Evolutionary conservation across 23 tunicate species (phyloP).

Genomic region (Ciona savignyi): DNA sequence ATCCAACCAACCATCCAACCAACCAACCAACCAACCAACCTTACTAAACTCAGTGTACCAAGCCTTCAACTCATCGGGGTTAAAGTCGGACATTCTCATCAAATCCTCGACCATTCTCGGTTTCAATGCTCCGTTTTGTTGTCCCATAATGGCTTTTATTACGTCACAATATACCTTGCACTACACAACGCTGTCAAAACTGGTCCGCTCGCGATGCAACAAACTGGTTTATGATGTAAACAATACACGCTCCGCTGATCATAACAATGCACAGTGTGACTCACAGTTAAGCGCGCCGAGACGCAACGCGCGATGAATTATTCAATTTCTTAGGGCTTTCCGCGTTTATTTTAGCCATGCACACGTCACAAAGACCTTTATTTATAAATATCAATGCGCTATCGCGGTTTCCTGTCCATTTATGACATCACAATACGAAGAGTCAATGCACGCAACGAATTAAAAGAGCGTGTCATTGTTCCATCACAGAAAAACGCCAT

Average conservation of each 20-base stretch:
- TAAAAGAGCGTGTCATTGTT: no score
- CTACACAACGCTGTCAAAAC: no score
- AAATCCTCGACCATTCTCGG: slow-evolving; percentile 65
- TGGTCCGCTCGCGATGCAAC: no score
- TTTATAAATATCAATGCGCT: background rate
- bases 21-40: slow-evolving; percentile 12
- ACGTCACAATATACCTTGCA: background rate
- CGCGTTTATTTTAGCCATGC: background rate
- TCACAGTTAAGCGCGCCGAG: background rate
- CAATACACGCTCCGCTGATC: background rate
- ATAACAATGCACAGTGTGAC: background rate
- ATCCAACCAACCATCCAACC: background rate
- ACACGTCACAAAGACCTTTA: background rate
- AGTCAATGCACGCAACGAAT: background rate
- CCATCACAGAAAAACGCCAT: no score
- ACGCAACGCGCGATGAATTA: background rate
- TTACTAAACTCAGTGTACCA: slow-evolving; percentile 58
- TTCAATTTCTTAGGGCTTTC: background rate
- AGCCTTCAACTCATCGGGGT: slow-evolving; percentile 48
- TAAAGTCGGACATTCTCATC: slow-evolving; percentile 66
- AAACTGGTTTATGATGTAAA: background rate
- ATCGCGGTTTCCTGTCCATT: background rate
- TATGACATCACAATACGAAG: background rate
- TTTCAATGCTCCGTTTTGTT: slow-evolving; percentile 22
- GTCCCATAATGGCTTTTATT: slow-evolving; percentile 29